Evolutionary conservation across 2,797 vertebrate genomes (phyloP), one percentile per base, ranked within the genome.

Genomic region (Limosa lapponica): DNA sequence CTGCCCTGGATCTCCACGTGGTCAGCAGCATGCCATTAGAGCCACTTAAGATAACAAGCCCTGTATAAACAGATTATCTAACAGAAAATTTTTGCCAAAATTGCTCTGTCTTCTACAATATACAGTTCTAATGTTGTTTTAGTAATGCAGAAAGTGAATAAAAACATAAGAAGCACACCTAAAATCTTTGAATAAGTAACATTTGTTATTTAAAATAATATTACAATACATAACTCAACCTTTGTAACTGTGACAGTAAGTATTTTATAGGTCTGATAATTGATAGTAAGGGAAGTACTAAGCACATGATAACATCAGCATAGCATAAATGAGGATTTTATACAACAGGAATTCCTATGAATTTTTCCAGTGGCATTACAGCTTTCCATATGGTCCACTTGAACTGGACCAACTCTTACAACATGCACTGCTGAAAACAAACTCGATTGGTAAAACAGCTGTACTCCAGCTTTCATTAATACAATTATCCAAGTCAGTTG

Each of bases 31-130:
- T 70, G 52, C 65, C 64, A 81, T 73, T 93, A 90, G 39, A 89
- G 67, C 32, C 81, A 80, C 88, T 92, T 80, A 74, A 36, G 51
- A 85, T 46, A 91, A 90, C 61, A 80, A 87, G 34, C 44, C 19
- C 54, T 25, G 5, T n/a, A 71, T 85, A 91, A 97, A 61, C 41
- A 73, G 32, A 95, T 94, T 85, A 91, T 20, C 64, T 55, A 86
- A 70, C 30, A 73, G 39, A 89, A n/a, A 20, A 22, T 9, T 66
- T 89, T 65, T 22, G 27, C 43, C 44, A 78, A 34, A 80, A 87
- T 52, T 23, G 15, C 57, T 74, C 61, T 0, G 0, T 72, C 41
- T 72, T 86, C 34, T 65, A 34, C 11, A 43, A 36, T 10, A 67
- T 8, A n/a, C 15, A 14, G 19, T 30, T 85, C 2, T 8, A 64